Conservation (phyloP, 2,888 invertebrate species). For the Patella ulyssiponensis region DNA sequence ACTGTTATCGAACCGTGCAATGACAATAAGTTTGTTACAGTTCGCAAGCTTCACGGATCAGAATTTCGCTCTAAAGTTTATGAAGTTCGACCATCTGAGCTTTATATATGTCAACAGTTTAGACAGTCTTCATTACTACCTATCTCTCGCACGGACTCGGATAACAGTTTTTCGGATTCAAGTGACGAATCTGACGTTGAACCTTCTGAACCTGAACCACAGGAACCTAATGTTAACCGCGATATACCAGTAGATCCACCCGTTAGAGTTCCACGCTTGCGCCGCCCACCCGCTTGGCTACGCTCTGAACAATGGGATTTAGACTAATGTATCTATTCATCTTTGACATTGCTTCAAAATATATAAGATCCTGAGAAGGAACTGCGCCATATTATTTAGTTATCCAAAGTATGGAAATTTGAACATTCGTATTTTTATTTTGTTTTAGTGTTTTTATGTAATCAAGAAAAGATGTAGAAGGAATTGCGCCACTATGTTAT, state of each 20-base stretch:
- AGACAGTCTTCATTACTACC: too few species aligned
- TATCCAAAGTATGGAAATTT: background rate
- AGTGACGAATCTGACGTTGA: too few species aligned
- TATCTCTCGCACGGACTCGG: too few species aligned
- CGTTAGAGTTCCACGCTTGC: background rate
- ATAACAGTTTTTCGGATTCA: too few species aligned
- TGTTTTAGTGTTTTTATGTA: background rate
- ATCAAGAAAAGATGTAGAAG: background rate
- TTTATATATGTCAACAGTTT: background rate
- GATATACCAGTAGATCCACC: background rate
- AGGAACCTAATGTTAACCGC: too few species aligned
- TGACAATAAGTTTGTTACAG: background rate
- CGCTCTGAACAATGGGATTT: conserved; percentile 3
- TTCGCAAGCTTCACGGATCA: conserved; percentile 1
- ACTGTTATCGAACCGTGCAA: background rate
- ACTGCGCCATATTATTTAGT: background rate
- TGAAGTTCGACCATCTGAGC: background rate
- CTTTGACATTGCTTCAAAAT: background rate
- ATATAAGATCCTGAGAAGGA: background rate
- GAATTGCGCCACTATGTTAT: conserved; percentile 1
- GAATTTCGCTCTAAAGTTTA: background rate
- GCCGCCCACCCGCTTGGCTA: background rate
- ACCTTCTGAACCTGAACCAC: too few species aligned
- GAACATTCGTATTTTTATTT: background rate
- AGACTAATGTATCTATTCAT: background rate